Conservation (phyloP, 2,113 vertebrate genomes). For the Podilymbus podiceps region DNA sequence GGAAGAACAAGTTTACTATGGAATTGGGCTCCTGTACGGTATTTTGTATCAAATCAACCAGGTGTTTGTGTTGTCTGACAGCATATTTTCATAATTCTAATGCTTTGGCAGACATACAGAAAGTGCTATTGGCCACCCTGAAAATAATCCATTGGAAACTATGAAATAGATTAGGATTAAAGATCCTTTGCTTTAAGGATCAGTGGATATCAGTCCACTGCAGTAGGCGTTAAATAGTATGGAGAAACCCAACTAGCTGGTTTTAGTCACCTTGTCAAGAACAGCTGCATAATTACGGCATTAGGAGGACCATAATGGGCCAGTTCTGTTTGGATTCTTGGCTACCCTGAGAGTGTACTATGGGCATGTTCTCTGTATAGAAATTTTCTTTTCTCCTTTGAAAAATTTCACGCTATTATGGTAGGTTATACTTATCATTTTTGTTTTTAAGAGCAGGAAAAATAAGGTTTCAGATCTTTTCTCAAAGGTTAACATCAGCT, state of each 20-base stretch:
- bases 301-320: neutral
- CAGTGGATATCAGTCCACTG: neutral
- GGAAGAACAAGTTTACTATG: neutral
- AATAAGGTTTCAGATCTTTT: neutral
- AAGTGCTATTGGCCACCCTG: neutral
- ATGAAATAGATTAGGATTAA: neutral
- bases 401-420: neutral
- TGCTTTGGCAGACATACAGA: neutral
- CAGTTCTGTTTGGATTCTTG: neutral
- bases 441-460: neutral
- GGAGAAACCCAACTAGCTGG: neutral
- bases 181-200: neutral
- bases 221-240: neutral
- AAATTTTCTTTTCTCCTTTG: neutral
- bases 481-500: neutral
- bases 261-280: neutral
- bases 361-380: fast-evolving
- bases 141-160: neutral
- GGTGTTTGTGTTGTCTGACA: neutral
- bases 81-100: neutral
- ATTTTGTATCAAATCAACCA: neutral
- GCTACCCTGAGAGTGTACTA: neutral
- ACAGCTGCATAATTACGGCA: neutral
- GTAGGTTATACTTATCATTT: neutral
- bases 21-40: neutral